Percentiles rank a stretch among this genome's conserved stretches.
These are phyloP conservation scores for Pterostichus niger DNA, from an alignment of 2,888 invertebrate genomes.

Conservation along the genomic window DNA sequence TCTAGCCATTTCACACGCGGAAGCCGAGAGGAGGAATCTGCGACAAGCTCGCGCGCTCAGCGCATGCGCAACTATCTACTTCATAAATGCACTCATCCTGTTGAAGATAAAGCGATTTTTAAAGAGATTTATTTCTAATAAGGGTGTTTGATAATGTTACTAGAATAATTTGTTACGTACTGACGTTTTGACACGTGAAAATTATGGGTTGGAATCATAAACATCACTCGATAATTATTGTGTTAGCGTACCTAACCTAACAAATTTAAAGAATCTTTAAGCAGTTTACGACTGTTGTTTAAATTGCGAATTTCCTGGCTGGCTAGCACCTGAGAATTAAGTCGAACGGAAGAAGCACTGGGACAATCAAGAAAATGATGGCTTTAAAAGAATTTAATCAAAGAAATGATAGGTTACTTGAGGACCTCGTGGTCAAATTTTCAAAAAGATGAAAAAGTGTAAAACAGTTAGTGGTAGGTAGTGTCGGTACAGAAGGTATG, in stretches of 20 bases:
- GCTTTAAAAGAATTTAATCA: constrained; percentile 55
- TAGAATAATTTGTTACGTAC: constrained; percentile 37
- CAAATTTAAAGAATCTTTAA: constrained; percentile 14
- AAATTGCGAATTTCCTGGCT: constrained; percentile 44
- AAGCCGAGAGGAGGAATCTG: constrained; percentile 38
- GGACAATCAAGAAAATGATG: constrained; percentile 22
- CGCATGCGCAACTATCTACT: constrained; percentile 23
- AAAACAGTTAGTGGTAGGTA: constrained; percentile 39
- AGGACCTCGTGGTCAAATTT: neutral
- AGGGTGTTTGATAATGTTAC: neutral
- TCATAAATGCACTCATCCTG: neutral
- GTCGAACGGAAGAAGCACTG: neutral
- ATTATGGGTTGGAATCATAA: constrained; percentile 39
- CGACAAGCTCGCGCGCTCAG: neutral
- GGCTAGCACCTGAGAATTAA: constrained; percentile 12
- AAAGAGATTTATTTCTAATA: constrained; percentile 29
- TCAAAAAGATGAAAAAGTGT: constrained; percentile 55
- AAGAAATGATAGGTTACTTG: constrained; percentile 40
- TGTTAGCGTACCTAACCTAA: neutral
- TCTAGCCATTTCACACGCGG: constrained; percentile 57
- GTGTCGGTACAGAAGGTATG: constrained; percentile 50
- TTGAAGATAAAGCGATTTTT: neutral
- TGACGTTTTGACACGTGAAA: constrained; percentile 49
- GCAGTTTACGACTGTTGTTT: constrained; percentile 9
- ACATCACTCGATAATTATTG: constrained; percentile 25